phyloP scores from a whole-genome alignment of 2,888 invertebrate genomes.

The Xiphydria camelus region DNA sequence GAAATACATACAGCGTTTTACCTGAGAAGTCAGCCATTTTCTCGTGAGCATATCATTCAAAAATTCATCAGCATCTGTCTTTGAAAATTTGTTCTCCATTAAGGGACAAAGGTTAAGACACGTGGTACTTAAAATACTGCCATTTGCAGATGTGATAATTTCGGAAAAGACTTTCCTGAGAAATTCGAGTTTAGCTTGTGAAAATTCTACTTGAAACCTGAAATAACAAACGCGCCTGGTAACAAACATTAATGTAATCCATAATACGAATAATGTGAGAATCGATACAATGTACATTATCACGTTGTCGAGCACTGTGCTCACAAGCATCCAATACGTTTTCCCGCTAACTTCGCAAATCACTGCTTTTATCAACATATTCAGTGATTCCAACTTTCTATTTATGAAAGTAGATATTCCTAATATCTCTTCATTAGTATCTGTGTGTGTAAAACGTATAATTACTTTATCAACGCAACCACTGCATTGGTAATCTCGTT shows the following conservation, averaged over 20 bases:
- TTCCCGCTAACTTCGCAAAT: conserved; percentile 46
- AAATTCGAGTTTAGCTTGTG: conserved; percentile 33
- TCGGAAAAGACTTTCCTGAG: conserved; percentile 38
- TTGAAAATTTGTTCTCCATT: conserved; percentile 31
- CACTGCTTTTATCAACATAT: conserved; percentile 38
- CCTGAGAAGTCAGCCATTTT: conserved; percentile 41
- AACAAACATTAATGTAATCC: not conserved
- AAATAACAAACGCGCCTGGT: conserved; percentile 2
- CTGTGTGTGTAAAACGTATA: conserved; percentile 22
- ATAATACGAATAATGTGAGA: not conserved
- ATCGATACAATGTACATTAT: conserved; percentile 37
- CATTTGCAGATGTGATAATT: conserved; percentile 37
- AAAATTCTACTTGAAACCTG: conserved; percentile 38
- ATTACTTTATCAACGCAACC: not conserved
- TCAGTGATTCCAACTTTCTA: conserved; percentile 32
- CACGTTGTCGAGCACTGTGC: conserved; percentile 31
- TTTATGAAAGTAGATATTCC: conserved; percentile 38
- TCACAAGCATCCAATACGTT: conserved; percentile 42
- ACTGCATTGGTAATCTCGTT: not conserved
- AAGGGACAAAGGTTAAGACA: conserved; percentile 39
- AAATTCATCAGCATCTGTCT: conserved; percentile 36
- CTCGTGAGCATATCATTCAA: conserved; percentile 29
- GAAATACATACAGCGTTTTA: conserved; percentile 17
- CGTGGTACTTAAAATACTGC: conserved; percentile 32
- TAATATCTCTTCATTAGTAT: conserved; percentile 15